A percentile compares a stretch with the other conserved stretches of the same genome.
Conservation (phyloP, 2,797 vertebrate species). For the Pempheris klunzingeri region DNA sequence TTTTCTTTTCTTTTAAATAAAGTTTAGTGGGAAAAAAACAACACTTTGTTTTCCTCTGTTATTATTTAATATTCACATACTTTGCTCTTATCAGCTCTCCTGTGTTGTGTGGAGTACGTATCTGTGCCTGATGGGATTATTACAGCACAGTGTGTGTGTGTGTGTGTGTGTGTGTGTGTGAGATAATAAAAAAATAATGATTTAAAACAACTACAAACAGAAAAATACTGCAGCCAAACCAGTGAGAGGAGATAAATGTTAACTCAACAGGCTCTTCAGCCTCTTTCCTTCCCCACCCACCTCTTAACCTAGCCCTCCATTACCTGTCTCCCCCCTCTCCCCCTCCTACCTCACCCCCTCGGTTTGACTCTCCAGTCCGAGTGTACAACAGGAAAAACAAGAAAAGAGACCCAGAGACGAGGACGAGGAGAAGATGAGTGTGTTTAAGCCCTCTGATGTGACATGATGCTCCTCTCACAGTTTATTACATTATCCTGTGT, state of each 20-base stretch:
- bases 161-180: background rate
- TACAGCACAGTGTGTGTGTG: too few species aligned
- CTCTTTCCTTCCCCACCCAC: background rate
- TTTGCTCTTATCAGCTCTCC: too few species aligned
- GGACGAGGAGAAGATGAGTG: background rate
- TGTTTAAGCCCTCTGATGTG: slow-evolving; percentile 43
- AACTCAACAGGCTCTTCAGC: background rate
- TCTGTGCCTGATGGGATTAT: too few species aligned
- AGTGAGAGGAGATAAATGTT: too few species aligned
- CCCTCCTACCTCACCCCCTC: background rate
- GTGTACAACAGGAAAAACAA: background rate
- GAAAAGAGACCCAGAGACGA: background rate
- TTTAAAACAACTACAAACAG: background rate
- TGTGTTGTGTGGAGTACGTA: too few species aligned
- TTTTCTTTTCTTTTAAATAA: too few species aligned
- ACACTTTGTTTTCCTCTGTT: too few species aligned
- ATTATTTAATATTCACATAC: too few species aligned
- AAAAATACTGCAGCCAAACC: too few species aligned
- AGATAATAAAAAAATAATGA: background rate
- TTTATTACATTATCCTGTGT: slow-evolving; percentile 60
- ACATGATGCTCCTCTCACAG: slow-evolving; percentile 44
- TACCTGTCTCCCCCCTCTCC: background rate
- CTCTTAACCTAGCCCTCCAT: background rate
- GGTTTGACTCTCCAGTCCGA: background rate
- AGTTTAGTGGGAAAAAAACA: too few species aligned